These are phyloP conservation scores for Hirundo rustica DNA, from an alignment of 2,797 vertebrate genomes.

Conservation along the genomic window DNA sequence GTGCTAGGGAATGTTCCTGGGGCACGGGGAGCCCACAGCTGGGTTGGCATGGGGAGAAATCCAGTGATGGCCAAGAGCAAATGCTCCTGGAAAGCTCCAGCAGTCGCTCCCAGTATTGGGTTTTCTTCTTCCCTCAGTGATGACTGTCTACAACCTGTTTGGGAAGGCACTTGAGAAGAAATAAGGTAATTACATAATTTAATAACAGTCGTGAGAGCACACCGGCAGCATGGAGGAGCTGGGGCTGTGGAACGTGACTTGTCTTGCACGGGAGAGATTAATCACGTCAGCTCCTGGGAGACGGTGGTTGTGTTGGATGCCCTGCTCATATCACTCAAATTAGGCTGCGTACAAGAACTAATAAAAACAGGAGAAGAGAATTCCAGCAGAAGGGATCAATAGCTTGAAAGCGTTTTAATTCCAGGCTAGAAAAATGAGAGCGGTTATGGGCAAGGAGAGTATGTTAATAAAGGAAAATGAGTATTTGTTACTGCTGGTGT, in stretches of 20 bases:
- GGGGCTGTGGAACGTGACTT: conserved; percentile 32
- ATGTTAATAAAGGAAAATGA: conserved; percentile 62
- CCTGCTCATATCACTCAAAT: not conserved
- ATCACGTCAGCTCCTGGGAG: not conserved
- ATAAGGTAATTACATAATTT: conserved; percentile 57
- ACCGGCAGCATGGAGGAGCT: not conserved
- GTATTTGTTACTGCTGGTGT: conserved; percentile 49
- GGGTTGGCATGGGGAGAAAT: not conserved
- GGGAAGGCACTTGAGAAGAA: conserved; percentile 22
- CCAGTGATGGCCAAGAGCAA: not conserved
- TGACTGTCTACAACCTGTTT: not conserved
- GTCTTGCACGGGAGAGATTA: conserved; percentile 10
- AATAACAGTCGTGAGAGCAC: conserved; percentile 38
- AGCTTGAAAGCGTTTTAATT: conserved; percentile 52
- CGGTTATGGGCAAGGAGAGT: conserved; percentile 16
- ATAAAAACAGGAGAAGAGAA: conserved; percentile 9
- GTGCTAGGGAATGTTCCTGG: not conserved
- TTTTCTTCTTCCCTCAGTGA: not conserved
- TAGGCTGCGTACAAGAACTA: not conserved
- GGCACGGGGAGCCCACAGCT: not conserved
- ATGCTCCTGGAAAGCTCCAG: not conserved
- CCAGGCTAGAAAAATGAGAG: conserved; percentile 36
- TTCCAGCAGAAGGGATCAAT: conserved; percentile 46
- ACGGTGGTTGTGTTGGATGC: conserved; percentile 8
- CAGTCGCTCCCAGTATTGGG: not conserved